These are phyloP conservation scores for Hippopotamyrus pictus DNA, from an alignment of 2,797 vertebrate genomes.

Conservation along the genomic window DNA sequence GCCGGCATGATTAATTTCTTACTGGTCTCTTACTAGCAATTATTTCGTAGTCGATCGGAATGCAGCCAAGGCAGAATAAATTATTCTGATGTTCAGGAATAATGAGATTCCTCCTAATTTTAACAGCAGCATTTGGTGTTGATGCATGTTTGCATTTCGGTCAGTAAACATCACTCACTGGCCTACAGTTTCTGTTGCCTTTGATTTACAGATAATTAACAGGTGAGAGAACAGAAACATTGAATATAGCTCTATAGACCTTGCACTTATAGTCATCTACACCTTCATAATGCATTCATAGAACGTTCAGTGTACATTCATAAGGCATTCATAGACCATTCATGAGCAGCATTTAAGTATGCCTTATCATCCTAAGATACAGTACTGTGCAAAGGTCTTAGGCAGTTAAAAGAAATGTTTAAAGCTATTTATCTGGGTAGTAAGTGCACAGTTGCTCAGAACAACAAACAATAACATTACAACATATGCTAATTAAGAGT, in stretches of 20 bases:
- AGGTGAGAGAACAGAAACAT: not conserved
- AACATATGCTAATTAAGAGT: not conserved
- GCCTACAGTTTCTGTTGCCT: not conserved
- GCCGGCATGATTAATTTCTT: not conserved
- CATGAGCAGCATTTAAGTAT: not conserved
- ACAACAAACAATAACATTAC: not conserved
- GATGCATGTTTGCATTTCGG: not conserved
- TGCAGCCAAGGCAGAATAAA: constrained; percentile 1
- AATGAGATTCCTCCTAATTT: constrained; percentile 6
- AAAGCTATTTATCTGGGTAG: not conserved
- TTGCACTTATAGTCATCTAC: not conserved
- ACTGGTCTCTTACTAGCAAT: not conserved
- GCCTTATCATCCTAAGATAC: not conserved
- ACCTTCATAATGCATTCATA: not conserved
- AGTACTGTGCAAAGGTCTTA: not conserved
- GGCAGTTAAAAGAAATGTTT: not conserved
- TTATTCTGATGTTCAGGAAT: constrained; percentile 5
- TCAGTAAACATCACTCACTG: not conserved
- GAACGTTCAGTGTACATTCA: not conserved
- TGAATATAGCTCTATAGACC: not conserved
- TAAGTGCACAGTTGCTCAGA: not conserved
- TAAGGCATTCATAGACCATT: not conserved
- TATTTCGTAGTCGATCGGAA: not conserved
- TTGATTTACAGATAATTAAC: not conserved
- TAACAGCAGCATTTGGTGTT: not conserved